A percentile compares a stretch with the other conserved stretches of the same genome.
phyloP scores from a whole-genome alignment of 2,797 vertebrate genomes.

The Pogonophryne albipinna region DNA sequence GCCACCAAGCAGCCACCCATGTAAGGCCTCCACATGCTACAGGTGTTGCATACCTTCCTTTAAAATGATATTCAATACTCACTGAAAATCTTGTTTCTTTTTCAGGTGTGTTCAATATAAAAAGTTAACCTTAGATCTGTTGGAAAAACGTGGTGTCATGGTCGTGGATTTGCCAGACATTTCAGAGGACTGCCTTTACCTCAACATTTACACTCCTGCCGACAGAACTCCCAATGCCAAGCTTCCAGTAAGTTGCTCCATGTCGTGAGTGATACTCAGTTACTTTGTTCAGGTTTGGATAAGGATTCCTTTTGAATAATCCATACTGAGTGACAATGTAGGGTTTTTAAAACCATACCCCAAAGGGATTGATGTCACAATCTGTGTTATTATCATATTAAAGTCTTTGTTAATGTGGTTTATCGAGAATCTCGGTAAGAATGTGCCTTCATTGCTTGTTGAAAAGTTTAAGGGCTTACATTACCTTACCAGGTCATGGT shows the following conservation, averaged over 20 bases:
- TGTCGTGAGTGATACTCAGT: neutral
- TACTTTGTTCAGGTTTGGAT: neutral
- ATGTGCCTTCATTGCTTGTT: neutral
- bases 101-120: slow-evolving; percentile 79
- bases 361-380: neutral
- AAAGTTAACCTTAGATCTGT: fast-evolving
- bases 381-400: neutral
- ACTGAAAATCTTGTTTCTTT: neutral
- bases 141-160: fast-evolving
- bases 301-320: neutral
- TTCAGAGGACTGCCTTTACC: slow-evolving; percentile 88
- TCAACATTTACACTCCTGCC: slow-evolving; percentile 84
- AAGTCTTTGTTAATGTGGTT: neutral
- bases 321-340: neutral
- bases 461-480: slow-evolving; percentile 1
- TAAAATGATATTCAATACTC: neutral
- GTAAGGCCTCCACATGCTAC: slow-evolving; percentile 57
- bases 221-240: slow-evolving; percentile 66
- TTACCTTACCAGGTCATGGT: slow-evolving; percentile 86
- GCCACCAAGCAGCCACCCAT: slow-evolving; percentile 77
- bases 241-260: slow-evolving; percentile 75
- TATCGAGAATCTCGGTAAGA: neutral
- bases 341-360: neutral
- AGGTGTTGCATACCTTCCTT: neutral
- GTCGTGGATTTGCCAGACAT: slow-evolving; percentile 33